phyloP scores from a whole-genome alignment of 53 echinoderm and acorn worm genomes.

The Mesocentrotus franciscanus region DNA sequence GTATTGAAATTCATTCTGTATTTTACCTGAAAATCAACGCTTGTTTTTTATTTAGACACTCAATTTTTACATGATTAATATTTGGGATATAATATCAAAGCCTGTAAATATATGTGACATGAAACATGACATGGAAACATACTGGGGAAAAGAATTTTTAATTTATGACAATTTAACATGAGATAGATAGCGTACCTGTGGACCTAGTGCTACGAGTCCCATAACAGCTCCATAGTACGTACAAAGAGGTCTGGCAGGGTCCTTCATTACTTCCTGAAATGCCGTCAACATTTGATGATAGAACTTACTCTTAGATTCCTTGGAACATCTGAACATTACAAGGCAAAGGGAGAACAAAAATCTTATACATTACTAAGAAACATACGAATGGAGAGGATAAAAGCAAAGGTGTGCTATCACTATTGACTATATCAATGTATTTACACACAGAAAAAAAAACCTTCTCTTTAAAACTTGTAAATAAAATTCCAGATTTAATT shows the following conservation, averaged over 20 bases:
- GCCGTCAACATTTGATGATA: conserved; percentile 82
- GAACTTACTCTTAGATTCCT: conserved; percentile 70
- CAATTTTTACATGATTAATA: too few species aligned
- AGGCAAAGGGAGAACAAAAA: neutral
- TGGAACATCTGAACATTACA: conserved; percentile 64
- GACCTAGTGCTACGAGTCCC: conserved; percentile 87
- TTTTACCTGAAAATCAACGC: too few species aligned
- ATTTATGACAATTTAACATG: neutral
- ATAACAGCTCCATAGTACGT: conserved; percentile 96
- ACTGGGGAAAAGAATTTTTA: too few species aligned
- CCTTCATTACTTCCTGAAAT: conserved; percentile 84
- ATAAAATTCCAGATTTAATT: neutral
- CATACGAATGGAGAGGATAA: neutral
- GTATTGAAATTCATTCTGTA: too few species aligned
- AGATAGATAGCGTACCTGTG: conserved; percentile 70
- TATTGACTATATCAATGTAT: too few species aligned
- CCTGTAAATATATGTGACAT: too few species aligned
- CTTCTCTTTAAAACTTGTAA: neutral
- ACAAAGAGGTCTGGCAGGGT: conserved; percentile 91
- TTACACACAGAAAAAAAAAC: neutral
- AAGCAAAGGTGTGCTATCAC: neutral
- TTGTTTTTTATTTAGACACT: too few species aligned
- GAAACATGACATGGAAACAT: too few species aligned
- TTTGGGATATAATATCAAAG: too few species aligned
- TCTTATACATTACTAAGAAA: neutral